phyloP scores from a whole-genome alignment of 2,113 vertebrate species.

The Perccottus glenii region DNA sequence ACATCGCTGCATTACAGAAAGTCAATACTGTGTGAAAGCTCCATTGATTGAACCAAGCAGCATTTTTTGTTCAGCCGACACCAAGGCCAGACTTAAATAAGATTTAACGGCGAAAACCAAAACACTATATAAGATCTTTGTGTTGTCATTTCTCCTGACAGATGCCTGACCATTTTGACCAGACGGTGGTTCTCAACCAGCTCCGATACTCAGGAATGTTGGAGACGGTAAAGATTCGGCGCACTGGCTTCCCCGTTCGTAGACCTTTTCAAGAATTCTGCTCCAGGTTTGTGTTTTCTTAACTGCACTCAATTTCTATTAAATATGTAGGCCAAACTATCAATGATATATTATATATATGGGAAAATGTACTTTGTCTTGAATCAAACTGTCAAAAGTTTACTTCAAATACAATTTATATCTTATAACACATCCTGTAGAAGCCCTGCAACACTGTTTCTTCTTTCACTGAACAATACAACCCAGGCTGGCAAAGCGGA shows the following conservation, averaged over 20 bases:
- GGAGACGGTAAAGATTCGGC: constrained; percentile 94
- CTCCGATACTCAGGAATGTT: constrained; percentile 96
- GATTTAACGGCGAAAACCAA: not conserved
- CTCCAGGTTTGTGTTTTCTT: constrained; percentile 79
- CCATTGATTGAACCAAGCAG: not conserved
- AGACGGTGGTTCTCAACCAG: constrained; percentile 94
- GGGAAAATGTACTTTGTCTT: too few species aligned
- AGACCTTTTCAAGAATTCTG: constrained; percentile 93
- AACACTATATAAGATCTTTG: not conserved
- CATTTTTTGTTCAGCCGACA: not conserved
- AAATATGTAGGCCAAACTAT: too few species aligned
- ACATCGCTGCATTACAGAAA: not conserved
- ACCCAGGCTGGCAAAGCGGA: too few species aligned
- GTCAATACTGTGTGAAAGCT: not conserved
- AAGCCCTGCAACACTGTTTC: too few species aligned
- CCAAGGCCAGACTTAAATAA: not conserved
- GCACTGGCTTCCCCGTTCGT: constrained; percentile 90
- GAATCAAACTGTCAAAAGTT: too few species aligned
- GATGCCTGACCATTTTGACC: constrained; percentile 97
- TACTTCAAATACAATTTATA: too few species aligned
- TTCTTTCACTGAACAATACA: too few species aligned
- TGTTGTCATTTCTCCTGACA: constrained; percentile 38
- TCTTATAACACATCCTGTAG: too few species aligned
- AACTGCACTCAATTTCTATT: too few species aligned
- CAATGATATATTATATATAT: too few species aligned